These are phyloP conservation scores for Carterocephalus palaemon DNA, from an alignment of 2,888 invertebrate species.

Conservation along the genomic window DNA sequence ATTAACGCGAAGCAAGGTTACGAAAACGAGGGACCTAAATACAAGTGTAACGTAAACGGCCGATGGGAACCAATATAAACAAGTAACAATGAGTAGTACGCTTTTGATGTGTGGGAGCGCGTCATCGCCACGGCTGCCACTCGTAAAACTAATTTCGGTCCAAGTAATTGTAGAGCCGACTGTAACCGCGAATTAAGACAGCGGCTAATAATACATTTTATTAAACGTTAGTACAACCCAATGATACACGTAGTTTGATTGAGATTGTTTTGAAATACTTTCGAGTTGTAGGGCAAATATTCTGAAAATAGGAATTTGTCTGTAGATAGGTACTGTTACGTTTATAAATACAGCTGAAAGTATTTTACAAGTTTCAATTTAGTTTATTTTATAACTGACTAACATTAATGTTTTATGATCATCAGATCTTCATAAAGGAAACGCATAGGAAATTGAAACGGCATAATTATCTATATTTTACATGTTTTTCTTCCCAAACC, in stretches of 20 bases:
- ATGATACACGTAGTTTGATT: slow-evolving; percentile 2
- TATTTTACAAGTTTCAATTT: too few relatives aligned
- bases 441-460: too few relatives aligned
- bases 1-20: slow-evolving; percentile 58
- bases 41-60: slow-evolving; percentile 56
- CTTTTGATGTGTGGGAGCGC: slow-evolving; percentile 62
- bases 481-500: too few relatives aligned
- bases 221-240: slow-evolving; percentile 32
- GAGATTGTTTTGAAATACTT: not conserved
- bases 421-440: too few relatives aligned
- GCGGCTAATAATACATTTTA: slow-evolving; percentile 32
- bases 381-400: too few relatives aligned
- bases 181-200: slow-evolving; percentile 45
- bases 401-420: too few relatives aligned
- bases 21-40: slow-evolving; percentile 53
- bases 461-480: too few relatives aligned
- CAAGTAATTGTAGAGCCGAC: slow-evolving; percentile 48
- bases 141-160: slow-evolving; percentile 73
- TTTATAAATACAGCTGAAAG: too few relatives aligned
- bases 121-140: slow-evolving; percentile 59
- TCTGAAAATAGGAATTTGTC: not conserved
- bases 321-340: not conserved
- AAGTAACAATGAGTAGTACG: slow-evolving; percentile 64
- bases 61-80: slow-evolving; percentile 67
- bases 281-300: not conserved